A percentile compares a stretch with the other conserved stretches of the same genome.
phyloP scores from a whole-genome alignment of 2,888 invertebrate genomes.

The Drosophila barbarae region DNA sequence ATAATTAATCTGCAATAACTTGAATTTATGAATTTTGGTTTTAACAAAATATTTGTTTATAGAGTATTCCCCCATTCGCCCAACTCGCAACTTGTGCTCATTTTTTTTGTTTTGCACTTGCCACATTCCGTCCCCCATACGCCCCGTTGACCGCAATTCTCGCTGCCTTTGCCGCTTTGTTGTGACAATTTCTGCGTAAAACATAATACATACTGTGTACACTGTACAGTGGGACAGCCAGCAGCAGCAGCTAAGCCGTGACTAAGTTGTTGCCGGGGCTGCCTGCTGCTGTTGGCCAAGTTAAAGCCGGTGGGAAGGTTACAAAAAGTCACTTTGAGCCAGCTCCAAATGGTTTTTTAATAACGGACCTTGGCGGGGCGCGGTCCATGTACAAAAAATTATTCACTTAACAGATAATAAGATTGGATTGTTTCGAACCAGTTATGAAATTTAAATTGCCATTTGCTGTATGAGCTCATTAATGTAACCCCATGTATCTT shows the following conservation, averaged over 20 bases:
- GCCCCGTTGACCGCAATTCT: slow-evolving; percentile 60
- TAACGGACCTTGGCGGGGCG: slow-evolving; percentile 46
- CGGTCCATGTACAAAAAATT: slow-evolving; percentile 36
- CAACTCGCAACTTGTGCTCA: slow-evolving; percentile 5
- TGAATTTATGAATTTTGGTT: too few species aligned
- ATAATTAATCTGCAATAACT: too few species aligned
- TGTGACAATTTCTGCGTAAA: slow-evolving; percentile 72
- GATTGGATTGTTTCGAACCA: slow-evolving; percentile 26
- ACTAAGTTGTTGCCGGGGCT: slow-evolving; percentile 15
- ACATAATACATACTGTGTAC: slow-evolving; percentile 44
- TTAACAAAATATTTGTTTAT: too few species aligned
- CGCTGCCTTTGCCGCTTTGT: slow-evolving; percentile 45
- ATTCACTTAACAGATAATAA: slow-evolving; percentile 39
- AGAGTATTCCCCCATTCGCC: slow-evolving; percentile 4
- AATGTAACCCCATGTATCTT: slow-evolving; percentile 8
- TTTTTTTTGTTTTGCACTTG: slow-evolving; percentile 17
- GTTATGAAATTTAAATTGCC: slow-evolving; percentile 23
- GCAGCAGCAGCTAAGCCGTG: slow-evolving; percentile 20
- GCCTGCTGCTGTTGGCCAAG: slow-evolving; percentile 16
- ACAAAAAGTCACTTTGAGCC: slow-evolving; percentile 31
- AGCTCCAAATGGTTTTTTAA: slow-evolving; percentile 40
- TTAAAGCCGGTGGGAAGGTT: slow-evolving; percentile 32
- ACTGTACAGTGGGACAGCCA: slow-evolving; percentile 32
- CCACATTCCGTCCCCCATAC: slow-evolving; percentile 14
- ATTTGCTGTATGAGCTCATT: slow-evolving; percentile 21